Percentiles rank a stretch among this genome's conserved stretches.
Evolutionary conservation across 2,113 vertebrate genomes (phyloP).

Genomic region (Kobus ellipsiprymnus): DNA sequence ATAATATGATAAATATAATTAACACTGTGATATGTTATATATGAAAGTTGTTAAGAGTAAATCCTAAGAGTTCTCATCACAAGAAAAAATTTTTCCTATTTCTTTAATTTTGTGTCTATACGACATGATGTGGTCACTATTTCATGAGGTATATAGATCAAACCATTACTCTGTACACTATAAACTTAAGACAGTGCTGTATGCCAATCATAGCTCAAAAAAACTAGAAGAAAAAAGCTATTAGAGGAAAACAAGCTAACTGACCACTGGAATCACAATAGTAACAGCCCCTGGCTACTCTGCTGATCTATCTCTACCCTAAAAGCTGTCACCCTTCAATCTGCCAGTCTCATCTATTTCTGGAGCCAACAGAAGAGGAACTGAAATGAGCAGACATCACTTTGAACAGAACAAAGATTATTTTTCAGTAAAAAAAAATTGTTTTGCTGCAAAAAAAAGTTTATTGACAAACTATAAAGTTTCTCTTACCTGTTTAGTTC

Average conservation of each 20-base stretch:
- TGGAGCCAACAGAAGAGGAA: neutral
- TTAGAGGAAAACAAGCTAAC: neutral
- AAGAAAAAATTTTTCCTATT: neutral
- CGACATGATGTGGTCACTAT: neutral
- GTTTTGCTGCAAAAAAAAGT: neutral
- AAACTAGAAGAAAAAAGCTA: neutral
- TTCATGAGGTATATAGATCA: neutral
- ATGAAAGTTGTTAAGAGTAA: neutral
- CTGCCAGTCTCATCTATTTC: neutral
- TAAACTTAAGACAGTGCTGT: neutral
- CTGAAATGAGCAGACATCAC: neutral
- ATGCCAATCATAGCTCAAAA: neutral
- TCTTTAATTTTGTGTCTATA: neutral
- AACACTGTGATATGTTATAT: neutral
- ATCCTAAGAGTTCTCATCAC: neutral
- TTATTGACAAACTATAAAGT: neutral
- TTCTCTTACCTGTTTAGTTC: conserved; percentile 94
- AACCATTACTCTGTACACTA: neutral
- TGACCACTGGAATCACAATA: neutral
- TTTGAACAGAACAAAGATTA: neutral
- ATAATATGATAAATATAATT: neutral
- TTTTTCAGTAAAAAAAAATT: neutral
- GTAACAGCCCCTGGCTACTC: neutral
- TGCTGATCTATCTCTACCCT: neutral
- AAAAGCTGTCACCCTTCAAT: neutral